A percentile compares a stretch with the other conserved stretches of the same genome.
phyloP scores from a whole-genome alignment of 2,888 invertebrate species.

The Lacanobia wlatinum region DNA sequence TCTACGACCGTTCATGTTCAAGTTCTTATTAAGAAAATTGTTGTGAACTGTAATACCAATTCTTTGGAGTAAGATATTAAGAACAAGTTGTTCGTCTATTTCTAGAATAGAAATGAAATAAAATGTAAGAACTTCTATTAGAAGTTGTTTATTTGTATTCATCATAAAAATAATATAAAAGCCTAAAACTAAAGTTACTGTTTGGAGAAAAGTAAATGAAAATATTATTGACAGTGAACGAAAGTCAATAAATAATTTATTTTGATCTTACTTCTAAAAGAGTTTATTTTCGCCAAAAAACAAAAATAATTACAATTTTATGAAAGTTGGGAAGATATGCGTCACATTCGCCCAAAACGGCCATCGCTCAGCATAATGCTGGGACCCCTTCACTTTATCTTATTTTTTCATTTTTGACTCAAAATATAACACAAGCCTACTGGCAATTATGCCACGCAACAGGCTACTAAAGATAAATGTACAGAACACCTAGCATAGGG shows the following conservation, averaged over 20 bases:
- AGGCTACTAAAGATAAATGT: too few species aligned
- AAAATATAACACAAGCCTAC: too few species aligned
- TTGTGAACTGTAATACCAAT: conserved; percentile 23
- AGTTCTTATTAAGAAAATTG: conserved; percentile 30
- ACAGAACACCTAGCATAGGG: too few species aligned
- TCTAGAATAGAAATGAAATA: conserved; percentile 1
- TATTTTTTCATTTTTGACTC: too few species aligned
- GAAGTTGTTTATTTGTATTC: background rate
- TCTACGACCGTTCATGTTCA: background rate
- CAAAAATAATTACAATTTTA: too few species aligned
- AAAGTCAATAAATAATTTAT: background rate
- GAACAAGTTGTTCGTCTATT: conserved; percentile 14
- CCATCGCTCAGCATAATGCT: background rate
- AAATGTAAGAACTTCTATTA: background rate
- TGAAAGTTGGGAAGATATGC: too few species aligned
- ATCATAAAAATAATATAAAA: conserved; percentile 1
- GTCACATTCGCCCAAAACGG: too few species aligned
- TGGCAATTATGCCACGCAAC: too few species aligned
- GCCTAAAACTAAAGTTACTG: background rate
- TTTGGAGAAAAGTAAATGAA: background rate
- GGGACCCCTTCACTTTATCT: too few species aligned
- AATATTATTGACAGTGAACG: background rate
- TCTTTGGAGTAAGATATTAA: background rate
- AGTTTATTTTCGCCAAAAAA: too few species aligned
- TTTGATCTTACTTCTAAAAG: background rate